phyloP scores from a whole-genome alignment of 2,888 invertebrate genomes.

The Heliothis peltigera region DNA sequence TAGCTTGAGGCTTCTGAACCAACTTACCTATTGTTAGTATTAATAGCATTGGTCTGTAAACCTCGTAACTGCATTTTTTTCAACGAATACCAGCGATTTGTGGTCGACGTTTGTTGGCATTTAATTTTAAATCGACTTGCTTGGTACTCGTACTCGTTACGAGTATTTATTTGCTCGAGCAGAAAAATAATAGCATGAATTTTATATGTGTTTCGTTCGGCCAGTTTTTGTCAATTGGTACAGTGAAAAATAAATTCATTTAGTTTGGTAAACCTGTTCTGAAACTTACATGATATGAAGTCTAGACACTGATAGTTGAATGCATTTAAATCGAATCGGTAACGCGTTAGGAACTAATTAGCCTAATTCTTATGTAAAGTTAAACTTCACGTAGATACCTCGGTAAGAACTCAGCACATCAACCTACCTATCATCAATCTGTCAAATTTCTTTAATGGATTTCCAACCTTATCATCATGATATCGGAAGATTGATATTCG shows the following conservation, averaged over 20 bases:
- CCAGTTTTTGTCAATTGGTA: constrained; percentile 24
- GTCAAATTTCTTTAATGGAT: too few species aligned
- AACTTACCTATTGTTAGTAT: constrained; percentile 36
- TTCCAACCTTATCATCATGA: too few species aligned
- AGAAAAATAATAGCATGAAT: constrained; percentile 19
- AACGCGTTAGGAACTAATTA: too few species aligned
- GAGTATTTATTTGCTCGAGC: constrained; percentile 25
- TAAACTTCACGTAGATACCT: too few species aligned
- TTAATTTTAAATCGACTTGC: constrained; percentile 53
- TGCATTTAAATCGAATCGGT: not conserved
- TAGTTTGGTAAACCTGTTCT: not conserved
- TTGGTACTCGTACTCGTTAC: constrained; percentile 12
- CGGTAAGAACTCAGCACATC: too few species aligned
- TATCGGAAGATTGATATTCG: too few species aligned
- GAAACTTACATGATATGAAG: not conserved
- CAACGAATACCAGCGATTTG: constrained; percentile 34
- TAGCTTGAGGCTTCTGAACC: too few species aligned
- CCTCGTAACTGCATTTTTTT: constrained; percentile 35
- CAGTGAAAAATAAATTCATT: not conserved
- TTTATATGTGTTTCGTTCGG: constrained; percentile 11
- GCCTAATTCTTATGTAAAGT: too few species aligned
- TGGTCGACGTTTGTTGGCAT: constrained; percentile 49
- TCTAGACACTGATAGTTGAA: not conserved
- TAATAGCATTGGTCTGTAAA: constrained; percentile 42
- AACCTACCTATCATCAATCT: too few species aligned